Conservation (phyloP, 2,113 vertebrate species). For the Microtus montanus region DNA sequence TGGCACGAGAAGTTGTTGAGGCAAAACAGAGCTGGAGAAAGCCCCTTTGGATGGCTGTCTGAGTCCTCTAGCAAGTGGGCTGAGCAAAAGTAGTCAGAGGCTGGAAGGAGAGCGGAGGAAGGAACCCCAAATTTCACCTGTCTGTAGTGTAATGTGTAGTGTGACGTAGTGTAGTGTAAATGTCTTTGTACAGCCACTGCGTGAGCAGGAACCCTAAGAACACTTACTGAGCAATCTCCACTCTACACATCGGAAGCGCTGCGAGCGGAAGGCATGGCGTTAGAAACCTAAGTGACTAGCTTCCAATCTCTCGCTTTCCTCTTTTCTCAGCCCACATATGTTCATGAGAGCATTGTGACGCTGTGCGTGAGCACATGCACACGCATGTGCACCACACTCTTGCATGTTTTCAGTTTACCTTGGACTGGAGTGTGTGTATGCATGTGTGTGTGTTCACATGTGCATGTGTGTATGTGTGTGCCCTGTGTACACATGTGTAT, state of each 20-base stretch:
- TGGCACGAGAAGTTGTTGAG: slow-evolving; percentile 14
- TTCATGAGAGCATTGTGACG: not conserved
- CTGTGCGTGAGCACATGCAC: not conserved
- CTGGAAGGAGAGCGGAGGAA: not conserved
- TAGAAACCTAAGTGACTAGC: not conserved
- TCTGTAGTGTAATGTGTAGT: not conserved
- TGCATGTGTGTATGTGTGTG: too few species aligned
- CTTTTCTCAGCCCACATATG: not conserved
- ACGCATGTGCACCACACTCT: not conserved
- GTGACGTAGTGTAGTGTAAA: too few species aligned
- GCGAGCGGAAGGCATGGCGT: not conserved
- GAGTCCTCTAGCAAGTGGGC: not conserved
- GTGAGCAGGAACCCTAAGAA: not conserved
- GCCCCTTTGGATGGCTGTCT: not conserved
- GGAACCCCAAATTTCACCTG: not conserved
- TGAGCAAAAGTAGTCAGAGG: not conserved
- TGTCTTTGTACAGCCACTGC: not conserved
- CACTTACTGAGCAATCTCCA: not conserved
- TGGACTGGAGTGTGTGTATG: not conserved
- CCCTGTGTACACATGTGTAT: not conserved
- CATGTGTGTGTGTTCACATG: not conserved
- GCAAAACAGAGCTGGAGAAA: slow-evolving; percentile 44
- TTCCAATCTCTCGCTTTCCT: not conserved
- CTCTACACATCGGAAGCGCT: not conserved
- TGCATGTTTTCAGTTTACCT: not conserved